Conservation (phyloP, 2,888 invertebrate species). For the Drosophila stalkeri region DNA sequence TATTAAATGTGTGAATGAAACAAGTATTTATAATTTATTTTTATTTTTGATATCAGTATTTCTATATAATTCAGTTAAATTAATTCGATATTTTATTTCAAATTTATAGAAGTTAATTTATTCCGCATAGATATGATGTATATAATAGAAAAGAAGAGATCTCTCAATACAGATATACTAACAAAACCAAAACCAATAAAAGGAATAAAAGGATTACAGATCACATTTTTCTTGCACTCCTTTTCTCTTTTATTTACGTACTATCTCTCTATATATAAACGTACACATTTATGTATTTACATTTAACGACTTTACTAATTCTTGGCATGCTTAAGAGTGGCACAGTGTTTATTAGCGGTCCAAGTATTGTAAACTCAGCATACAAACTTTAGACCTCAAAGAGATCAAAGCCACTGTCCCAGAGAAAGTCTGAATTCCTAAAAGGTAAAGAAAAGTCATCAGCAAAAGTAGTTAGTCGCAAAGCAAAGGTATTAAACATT, state of each 20-base stretch:
- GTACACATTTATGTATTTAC: not conserved
- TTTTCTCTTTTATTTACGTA: not conserved
- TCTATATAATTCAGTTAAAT: too few species aligned
- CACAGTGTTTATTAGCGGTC: slow-evolving; percentile 14
- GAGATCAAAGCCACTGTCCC: slow-evolving; percentile 24
- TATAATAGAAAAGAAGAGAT: not conserved
- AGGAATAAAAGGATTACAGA: not conserved
- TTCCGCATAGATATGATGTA: not conserved
- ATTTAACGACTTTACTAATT: not conserved
- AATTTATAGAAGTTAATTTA: too few species aligned
- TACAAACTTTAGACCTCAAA: slow-evolving; percentile 30
- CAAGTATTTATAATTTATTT: too few species aligned
- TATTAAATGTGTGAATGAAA: too few species aligned
- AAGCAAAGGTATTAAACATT: slow-evolving; percentile 65
- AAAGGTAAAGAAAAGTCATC: slow-evolving; percentile 67
- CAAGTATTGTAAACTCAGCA: slow-evolving; percentile 22
- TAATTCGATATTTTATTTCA: too few species aligned
- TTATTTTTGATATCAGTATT: too few species aligned
- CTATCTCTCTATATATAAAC: not conserved
- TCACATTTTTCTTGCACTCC: not conserved
- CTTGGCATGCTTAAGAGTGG: slow-evolving; percentile 12
- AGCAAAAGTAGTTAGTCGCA: slow-evolving; percentile 66
- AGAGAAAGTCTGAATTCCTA: slow-evolving; percentile 62
- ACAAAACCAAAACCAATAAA: too few species aligned
- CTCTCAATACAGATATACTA: not conserved